Base-by-base conservation (phyloP, 2,888 invertebrate species). In the Lacanobia wlatinum region DNA sequence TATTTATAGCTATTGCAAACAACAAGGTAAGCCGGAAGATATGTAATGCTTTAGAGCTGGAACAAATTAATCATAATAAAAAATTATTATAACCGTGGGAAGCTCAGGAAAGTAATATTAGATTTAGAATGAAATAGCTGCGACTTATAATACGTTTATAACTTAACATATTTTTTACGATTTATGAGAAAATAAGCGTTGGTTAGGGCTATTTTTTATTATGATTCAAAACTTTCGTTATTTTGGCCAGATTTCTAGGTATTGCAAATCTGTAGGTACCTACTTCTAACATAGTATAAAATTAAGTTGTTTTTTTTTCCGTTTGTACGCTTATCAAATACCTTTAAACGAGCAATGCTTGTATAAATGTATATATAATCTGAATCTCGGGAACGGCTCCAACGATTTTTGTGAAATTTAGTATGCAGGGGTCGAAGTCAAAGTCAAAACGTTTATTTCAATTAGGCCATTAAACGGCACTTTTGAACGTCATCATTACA, bases 1-100 rank as follows among this genome's bases (percentile, higher is more conserved):
- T 67, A 81, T 79, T 64, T 74, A 73, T 56, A 70, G 67, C 50
- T 58, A 66, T 59, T 79, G 34, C 60, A 60, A 67, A 64, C 55
- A 69, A 80, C 56, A 50, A 62, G 28, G 16, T 64, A 62, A 58
- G 65, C 48, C 53, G 55, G 60, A 52, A 55, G 53, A 62, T 80
- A 65, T 62, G 69, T 62, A 59, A 69, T 50, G 28, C 28, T 69
- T 18, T 65, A 75, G 1, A 60, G 50, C 53, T 38, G 28, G 18
- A 71, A 69, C 43, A 55, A 56, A 63, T 70, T 10, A 65, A 74
- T 74, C 61, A 52, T 64, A 56, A 80, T 66, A 76, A 70, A 76
- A 70, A 63, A 55, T 72, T 71, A 63, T 34, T 56, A 43, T 55
- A 56, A 58, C 62, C 70, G 82, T 72, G 48, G 53, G 78, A 52